Evolutionary conservation across 2,888 invertebrate genomes (phyloP).

Genomic region (Erebia aethiops): DNA sequence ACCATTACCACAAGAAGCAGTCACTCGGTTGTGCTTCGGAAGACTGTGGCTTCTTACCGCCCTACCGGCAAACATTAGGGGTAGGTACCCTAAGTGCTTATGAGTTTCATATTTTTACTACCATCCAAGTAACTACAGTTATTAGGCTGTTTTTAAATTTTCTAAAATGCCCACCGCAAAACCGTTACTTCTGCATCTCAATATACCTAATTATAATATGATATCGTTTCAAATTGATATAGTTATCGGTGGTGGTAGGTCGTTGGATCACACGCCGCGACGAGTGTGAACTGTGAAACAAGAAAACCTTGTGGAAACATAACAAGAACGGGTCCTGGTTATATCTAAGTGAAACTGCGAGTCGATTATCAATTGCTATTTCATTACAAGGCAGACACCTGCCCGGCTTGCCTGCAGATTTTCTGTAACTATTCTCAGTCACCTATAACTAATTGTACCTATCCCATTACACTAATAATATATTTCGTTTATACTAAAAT

Average conservation of each 20-base stretch:
- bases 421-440: slow-evolving; percentile 30
- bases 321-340: slow-evolving; percentile 66
- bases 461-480: background rate
- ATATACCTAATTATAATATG: background rate
- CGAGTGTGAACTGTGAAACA: slow-evolving; percentile 57
- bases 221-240: slow-evolving; percentile 9
- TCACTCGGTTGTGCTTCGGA: too few species aligned
- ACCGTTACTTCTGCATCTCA: background rate
- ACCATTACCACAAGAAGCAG: too few species aligned
- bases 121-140: too few species aligned
- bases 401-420: slow-evolving; percentile 39
- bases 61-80: background rate
- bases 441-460: background rate
- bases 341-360: slow-evolving; percentile 71
- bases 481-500: background rate
- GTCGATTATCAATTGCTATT: slow-evolving; percentile 74
- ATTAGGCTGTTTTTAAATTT: too few species aligned
- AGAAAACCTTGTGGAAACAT: slow-evolving; percentile 71
- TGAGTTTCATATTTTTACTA: too few species aligned
- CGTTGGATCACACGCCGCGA: slow-evolving; percentile 26
- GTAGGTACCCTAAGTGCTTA: too few species aligned
- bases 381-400: slow-evolving; percentile 66
- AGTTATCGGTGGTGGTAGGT: slow-evolving; percentile 7
- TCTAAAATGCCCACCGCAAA: too few species aligned
- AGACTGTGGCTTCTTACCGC: too few species aligned